These are phyloP conservation scores for Sussaba pulchella DNA, from an alignment of 2,888 invertebrate species.

Conservation along the genomic window DNA sequence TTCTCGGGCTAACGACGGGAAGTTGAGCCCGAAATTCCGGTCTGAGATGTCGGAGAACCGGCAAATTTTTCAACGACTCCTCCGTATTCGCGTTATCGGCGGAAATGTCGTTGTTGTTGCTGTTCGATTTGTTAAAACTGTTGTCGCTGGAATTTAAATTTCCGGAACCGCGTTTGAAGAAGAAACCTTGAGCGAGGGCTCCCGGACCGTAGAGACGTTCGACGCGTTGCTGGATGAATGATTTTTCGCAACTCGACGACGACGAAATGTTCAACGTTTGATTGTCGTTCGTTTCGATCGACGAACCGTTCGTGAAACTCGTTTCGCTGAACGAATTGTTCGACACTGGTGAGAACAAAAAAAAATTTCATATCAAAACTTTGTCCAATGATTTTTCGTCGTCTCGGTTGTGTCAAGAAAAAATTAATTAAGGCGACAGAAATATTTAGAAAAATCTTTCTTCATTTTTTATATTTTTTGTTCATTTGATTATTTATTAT, in stretches of 20 bases:
- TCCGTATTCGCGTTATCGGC: slow-evolving; percentile 78
- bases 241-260: slow-evolving; percentile 82
- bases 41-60: slow-evolving; percentile 92
- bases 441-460: no score
- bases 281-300: slow-evolving; percentile 70
- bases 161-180: slow-evolving; percentile 84
- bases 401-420: no score
- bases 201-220: slow-evolving; percentile 95
- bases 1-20: slow-evolving; percentile 86
- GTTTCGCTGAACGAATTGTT: slow-evolving; percentile 76
- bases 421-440: no score
- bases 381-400: no score
- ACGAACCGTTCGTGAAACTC: slow-evolving; percentile 78
- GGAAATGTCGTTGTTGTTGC: slow-evolving; percentile 77
- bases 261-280: slow-evolving; percentile 73
- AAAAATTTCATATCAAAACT: no score
- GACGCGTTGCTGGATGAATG: slow-evolving; percentile 95
- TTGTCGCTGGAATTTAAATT: slow-evolving; percentile 80
- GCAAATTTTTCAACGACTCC: slow-evolving; percentile 86
- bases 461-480: no score
- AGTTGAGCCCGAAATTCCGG: slow-evolving; percentile 95
- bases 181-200: slow-evolving; percentile 93
- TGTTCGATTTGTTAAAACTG: slow-evolving; percentile 78
- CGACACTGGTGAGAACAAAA: slow-evolving; percentile 71
- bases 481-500: slow-evolving; percentile 4